These are phyloP conservation scores for Agriopis aurantiaria DNA, from an alignment of 2,888 invertebrate species.

Conservation along the genomic window DNA sequence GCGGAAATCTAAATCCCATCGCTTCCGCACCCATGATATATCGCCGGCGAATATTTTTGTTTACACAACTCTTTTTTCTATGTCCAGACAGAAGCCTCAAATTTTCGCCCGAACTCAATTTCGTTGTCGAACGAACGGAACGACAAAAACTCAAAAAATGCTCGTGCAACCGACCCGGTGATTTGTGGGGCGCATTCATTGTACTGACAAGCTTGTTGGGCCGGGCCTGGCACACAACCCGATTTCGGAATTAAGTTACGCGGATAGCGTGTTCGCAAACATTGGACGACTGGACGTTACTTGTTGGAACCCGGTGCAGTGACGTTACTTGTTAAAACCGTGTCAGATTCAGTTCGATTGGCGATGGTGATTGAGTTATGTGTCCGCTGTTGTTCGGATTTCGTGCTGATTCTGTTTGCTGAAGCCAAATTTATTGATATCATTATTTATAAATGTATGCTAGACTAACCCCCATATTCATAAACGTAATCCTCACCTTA, in stretches of 20 bases:
- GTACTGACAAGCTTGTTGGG: conserved; percentile 81
- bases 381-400: conserved; percentile 45
- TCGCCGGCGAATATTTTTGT: conserved; percentile 59
- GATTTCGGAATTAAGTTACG: conserved; percentile 64
- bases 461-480: no score
- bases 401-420: conserved; percentile 23
- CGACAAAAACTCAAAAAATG: conserved; percentile 70
- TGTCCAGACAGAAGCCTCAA: conserved; percentile 60
- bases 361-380: conserved; percentile 80
- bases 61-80: conserved; percentile 59
- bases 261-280: conserved; percentile 59
- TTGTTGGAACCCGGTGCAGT: conserved; percentile 45
- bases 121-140: conserved; percentile 77
- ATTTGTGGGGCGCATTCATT: conserved; percentile 83
- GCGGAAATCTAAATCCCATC: conserved; percentile 51
- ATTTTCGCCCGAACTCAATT: conserved; percentile 79
- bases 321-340: conserved; percentile 75
- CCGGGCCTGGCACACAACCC: conserved; percentile 64
- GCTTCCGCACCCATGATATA: conserved; percentile 50
- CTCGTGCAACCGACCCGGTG: conserved; percentile 71
- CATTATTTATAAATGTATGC: background rate
- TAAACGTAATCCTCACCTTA: no score
- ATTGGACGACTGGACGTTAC: conserved; percentile 34
- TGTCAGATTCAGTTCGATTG: conserved; percentile 68
- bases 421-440: background rate